Conservation (phyloP, 1,140 invertebrate genomes). For the Trigoniulus corallinus region DNA sequence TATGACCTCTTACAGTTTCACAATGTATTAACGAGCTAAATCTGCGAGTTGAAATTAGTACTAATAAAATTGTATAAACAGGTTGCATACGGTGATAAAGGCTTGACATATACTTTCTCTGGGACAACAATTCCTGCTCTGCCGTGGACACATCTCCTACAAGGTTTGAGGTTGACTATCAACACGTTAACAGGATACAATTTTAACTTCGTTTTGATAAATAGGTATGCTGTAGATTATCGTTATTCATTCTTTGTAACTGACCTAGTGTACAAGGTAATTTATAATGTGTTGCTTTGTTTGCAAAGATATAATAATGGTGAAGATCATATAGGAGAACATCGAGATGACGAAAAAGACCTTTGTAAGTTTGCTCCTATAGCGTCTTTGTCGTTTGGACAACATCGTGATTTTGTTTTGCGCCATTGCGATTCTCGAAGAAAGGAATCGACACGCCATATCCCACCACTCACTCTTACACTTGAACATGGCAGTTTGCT, state of each 20-base stretch:
- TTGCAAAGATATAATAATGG: slow-evolving; percentile 48
- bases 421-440: slow-evolving; percentile 40
- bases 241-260: neutral
- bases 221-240: slow-evolving; percentile 33
- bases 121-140: slow-evolving; percentile 39
- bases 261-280: neutral
- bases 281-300: slow-evolving; percentile 2
- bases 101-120: slow-evolving; percentile 45
- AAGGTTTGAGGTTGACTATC: slow-evolving; percentile 34
- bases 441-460: slow-evolving; percentile 25
- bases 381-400: slow-evolving; percentile 48
- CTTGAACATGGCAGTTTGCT: slow-evolving; percentile 46
- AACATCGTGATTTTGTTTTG: slow-evolving; percentile 44
- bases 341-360: slow-evolving; percentile 50
- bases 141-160: slow-evolving; percentile 38
- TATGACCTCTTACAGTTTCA: slow-evolving; percentile 1
- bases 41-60: neutral
- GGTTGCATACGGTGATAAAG: slow-evolving; percentile 44
- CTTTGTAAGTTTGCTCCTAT: slow-evolving; percentile 41
- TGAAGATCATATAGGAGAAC: slow-evolving; percentile 49
- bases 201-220: slow-evolving; percentile 54
- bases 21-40: neutral
- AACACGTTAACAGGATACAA: slow-evolving; percentile 30
- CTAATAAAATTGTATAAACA: slow-evolving; percentile 13
- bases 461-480: slow-evolving; percentile 33